Evolutionary conservation across 2,888 invertebrate species (phyloP).

Genomic region (Siphlonurus alternatus): DNA sequence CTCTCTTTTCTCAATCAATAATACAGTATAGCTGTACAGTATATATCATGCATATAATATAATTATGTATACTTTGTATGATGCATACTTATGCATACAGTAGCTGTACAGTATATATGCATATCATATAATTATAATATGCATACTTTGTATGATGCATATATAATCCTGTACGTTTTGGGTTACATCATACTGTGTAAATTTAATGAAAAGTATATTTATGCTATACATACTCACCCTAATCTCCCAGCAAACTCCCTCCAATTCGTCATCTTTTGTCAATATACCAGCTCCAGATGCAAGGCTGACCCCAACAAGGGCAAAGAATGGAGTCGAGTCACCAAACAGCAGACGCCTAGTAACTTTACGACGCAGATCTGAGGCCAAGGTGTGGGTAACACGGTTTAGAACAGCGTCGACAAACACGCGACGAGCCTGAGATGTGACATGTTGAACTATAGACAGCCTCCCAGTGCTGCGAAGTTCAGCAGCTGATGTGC

Average conservation of each 20-base stretch:
- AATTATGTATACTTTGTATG: too few relatives aligned
- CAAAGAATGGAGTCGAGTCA: slow-evolving; percentile 55
- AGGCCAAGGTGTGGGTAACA: slow-evolving; percentile 46
- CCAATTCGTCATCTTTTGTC: slow-evolving; percentile 58
- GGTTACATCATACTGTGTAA: too few relatives aligned
- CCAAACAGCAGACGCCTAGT: slow-evolving; percentile 46
- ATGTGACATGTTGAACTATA: slow-evolving; percentile 13
- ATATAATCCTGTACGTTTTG: too few relatives aligned
- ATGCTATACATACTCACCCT: too few relatives aligned
- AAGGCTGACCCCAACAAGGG: slow-evolving; percentile 52
- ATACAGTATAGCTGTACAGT: too few relatives aligned
- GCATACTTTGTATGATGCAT: too few relatives aligned
- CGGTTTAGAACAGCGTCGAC: slow-evolving; percentile 51
- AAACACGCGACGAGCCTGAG: slow-evolving; percentile 44
- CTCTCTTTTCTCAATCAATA: too few relatives aligned
- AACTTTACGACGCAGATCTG: slow-evolving; percentile 41
- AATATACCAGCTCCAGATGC: slow-evolving; percentile 55
- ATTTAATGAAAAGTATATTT: too few relatives aligned
- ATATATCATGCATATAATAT: too few relatives aligned
- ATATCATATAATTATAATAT: too few relatives aligned
- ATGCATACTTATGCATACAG: too few relatives aligned
- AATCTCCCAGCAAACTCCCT: slow-evolving; percentile 63
- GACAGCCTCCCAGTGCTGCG: slow-evolving; percentile 5
- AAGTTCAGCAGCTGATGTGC: slow-evolving; percentile 11
- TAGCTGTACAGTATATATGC: too few relatives aligned